Evolutionary conservation across 1,140 invertebrate species (phyloP).

Genomic region (Heliconius melpomene): DNA sequence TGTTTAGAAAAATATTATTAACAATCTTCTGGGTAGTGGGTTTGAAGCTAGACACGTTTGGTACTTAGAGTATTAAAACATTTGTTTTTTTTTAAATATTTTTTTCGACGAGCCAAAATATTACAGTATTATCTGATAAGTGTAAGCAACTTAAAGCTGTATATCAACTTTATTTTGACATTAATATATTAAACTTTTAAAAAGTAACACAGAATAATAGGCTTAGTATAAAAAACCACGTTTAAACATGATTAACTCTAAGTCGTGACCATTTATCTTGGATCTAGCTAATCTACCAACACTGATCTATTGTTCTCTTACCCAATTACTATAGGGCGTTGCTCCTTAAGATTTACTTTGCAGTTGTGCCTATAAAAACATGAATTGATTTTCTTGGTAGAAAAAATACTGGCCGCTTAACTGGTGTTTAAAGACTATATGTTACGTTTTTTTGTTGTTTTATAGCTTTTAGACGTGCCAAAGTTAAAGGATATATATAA

Average conservation of each 20-base stretch:
- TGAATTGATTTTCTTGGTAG: too few species aligned
- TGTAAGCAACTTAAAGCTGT: too few species aligned
- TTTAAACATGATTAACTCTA: constrained; percentile 38
- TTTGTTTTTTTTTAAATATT: too few species aligned
- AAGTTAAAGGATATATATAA: too few species aligned
- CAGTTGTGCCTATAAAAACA: not conserved
- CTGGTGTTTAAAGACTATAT: too few species aligned
- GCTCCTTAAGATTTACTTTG: constrained; percentile 36
- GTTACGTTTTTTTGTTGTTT: too few species aligned
- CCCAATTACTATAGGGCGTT: constrained; percentile 42
- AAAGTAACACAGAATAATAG: not conserved
- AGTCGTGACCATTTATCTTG: constrained; percentile 50
- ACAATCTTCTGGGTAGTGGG: not conserved
- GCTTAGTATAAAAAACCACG: constrained; percentile 31
- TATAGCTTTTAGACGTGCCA: too few species aligned
- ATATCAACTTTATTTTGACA: not conserved
- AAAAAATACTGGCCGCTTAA: not conserved
- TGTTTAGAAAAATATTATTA: too few species aligned
- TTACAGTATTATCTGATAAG: too few species aligned
- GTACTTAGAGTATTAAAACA: not conserved
- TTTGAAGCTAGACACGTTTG: not conserved
- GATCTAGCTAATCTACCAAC: constrained; percentile 39
- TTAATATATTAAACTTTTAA: not conserved
- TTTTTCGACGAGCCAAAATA: too few species aligned
- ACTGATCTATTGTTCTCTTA: constrained; percentile 48